Conservation (phyloP, 2,113 vertebrate species). For the Epinephelus fuscoguttatus region DNA sequence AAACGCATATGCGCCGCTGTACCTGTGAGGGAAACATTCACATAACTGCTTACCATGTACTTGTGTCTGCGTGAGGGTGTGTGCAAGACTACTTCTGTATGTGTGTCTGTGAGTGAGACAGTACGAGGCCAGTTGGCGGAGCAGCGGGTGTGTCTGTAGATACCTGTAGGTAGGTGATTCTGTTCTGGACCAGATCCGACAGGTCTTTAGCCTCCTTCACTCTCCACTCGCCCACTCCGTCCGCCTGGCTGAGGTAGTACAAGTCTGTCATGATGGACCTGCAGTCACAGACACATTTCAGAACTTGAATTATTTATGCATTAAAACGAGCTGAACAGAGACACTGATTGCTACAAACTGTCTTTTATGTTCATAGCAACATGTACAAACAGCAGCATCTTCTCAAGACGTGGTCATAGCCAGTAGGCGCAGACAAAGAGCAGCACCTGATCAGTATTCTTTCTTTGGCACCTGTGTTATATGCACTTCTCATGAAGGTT, state of each 20-base stretch:
- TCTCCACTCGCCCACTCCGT: constrained; percentile 96
- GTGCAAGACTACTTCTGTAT: neutral
- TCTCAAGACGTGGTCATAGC: neutral
- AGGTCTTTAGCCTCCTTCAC: constrained; percentile 97
- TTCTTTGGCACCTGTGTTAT: neutral
- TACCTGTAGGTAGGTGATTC: constrained; percentile 99
- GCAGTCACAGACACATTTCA: constrained; percentile 33
- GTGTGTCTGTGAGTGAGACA: neutral
- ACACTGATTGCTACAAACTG: neutral
- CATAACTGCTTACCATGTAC: neutral
- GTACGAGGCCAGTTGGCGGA: constrained; percentile 35
- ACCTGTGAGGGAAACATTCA: constrained; percentile 30
- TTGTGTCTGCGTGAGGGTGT: neutral
- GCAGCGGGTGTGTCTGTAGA: constrained; percentile 43
- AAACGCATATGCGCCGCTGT: constrained; percentile 14
- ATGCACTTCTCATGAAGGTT: no score
- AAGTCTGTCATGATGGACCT: constrained; percentile 98
- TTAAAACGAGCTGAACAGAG: neutral
- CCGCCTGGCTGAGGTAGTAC: constrained; percentile 98
- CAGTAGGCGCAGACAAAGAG: neutral
- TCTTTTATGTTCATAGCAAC: neutral
- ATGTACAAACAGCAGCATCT: neutral
- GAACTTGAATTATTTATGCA: neutral
- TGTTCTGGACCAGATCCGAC: constrained; percentile 95
- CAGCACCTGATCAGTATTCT: neutral